These are phyloP conservation scores for Pinctada fucata DNA, from an alignment of 2,888 invertebrate species.

Conservation along the genomic window DNA sequence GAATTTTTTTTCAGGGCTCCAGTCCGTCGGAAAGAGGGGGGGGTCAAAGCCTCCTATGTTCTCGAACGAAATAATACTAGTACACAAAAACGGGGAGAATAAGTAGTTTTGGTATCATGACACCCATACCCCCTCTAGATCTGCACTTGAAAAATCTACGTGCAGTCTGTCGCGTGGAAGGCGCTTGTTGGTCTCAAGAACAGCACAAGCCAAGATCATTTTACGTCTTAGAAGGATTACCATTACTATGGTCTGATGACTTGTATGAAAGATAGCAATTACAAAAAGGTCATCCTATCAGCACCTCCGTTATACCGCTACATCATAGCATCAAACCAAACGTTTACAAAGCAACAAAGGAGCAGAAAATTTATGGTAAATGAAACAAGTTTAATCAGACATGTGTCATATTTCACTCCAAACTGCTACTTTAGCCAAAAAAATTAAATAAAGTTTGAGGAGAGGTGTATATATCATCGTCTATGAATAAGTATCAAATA, in stretches of 20 bases:
- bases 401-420: too few species aligned
- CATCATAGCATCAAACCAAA: too few species aligned
- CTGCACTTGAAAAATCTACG: neutral
- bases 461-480: neutral
- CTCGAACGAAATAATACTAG: too few species aligned
- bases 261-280: neutral
- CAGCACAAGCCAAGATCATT: neutral
- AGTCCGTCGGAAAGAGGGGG: too few species aligned
- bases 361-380: neutral
- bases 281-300: neutral
- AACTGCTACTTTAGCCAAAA: too few species aligned
- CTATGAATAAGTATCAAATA: neutral
- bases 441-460: neutral
- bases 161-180: conserved; percentile 1
- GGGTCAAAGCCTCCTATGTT: too few species aligned
- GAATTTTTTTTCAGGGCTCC: too few species aligned
- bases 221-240: too few species aligned
- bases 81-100: too few species aligned
- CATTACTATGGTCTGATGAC: too few species aligned
- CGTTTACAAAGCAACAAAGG: neutral
- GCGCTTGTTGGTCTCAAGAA: neutral
- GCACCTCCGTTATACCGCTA: neutral
- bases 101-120: too few species aligned
- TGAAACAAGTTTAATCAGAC: neutral
- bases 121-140: too few species aligned